Base-by-base conservation (phyloP, 2,888 invertebrate genomes). In the Diadegma fenestrale region DNA sequence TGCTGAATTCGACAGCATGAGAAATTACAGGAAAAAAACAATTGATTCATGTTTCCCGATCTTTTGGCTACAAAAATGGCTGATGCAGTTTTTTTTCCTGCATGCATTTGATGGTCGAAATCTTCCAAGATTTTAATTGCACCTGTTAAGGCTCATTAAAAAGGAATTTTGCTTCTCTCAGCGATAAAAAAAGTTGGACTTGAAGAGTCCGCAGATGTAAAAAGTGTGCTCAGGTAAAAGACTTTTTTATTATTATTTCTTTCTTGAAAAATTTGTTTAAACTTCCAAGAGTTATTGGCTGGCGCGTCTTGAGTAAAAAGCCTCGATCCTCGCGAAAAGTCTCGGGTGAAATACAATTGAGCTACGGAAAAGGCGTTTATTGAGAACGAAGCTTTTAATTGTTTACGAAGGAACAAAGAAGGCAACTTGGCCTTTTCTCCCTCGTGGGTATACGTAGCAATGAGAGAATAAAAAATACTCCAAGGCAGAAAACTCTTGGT, bases 301-400 rank as follows among this genome's bases (percentile, higher is more conserved):
- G n/a, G 76, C 17, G 73, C 68, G 77, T 82, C 80, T 80, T 68
- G 77, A 68, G 71, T 43, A 51, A 61, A 48, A 72, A 64, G 45
- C 41, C 80, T 54, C 72, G 68, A 77, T 76, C 58, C 80, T 73
- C 0, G 86, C 66, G 54, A 76, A 54, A 81, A 85, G 64, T 83
- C 58, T 43, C 41, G 48, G 58, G 30, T 66, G 68, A 66, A 85
- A 77, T 77, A 82, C 76, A 82, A 82, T 80, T 61, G 80, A 85
- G 76, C 72, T 58, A 68, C 85, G 82, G 85, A 85, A 81, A 79
- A 81, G 76, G 86, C 86, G 85, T 83, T 87, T 84, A 87, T 86
- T 87, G 82, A 45, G 81, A 87, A 79, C 64, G 85, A 80, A 83
- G 82, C 75, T 80, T 80, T 82, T 81, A 87, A 87, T 87, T 87